Evolutionary conservation across 2,113 vertebrate genomes (phyloP).

Genomic region (Scopus umbretta): DNA sequence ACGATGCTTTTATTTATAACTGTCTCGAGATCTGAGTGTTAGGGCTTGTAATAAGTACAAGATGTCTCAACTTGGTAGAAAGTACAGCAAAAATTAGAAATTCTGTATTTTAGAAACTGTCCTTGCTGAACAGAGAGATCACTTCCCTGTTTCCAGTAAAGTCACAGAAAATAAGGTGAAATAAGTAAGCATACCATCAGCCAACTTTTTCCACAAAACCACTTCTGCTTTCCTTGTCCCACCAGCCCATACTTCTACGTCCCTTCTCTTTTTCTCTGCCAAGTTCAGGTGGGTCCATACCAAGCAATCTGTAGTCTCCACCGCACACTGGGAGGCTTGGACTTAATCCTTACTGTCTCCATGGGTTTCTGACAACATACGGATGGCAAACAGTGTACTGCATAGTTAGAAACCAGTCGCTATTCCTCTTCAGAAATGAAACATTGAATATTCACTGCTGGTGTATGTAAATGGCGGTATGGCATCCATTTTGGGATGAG

Average conservation of each 20-base stretch:
- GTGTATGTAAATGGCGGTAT: neutral
- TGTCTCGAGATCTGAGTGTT: neutral
- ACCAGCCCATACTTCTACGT: accelerated
- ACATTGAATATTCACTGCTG: neutral
- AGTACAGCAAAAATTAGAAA: neutral
- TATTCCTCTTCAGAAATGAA: neutral
- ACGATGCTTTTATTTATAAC: neutral
- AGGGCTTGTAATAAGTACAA: neutral
- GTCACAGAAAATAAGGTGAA: neutral
- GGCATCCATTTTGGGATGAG: neutral
- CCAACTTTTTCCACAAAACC: neutral
- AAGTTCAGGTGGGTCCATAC: neutral
- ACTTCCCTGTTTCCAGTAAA: neutral
- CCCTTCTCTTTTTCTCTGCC: neutral
- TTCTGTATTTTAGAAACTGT: neutral
- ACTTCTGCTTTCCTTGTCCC: neutral
- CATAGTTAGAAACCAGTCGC: neutral
- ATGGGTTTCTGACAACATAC: accelerated
- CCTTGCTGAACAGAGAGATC: neutral
- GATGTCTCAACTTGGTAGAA: neutral
- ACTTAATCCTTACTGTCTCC: neutral
- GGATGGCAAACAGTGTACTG: neutral
- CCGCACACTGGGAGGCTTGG: neutral
- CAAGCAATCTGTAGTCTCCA: neutral
- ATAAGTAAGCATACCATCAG: neutral